Evolutionary conservation across 2,888 invertebrate genomes (phyloP).

Genomic region (Quadriops clusia): DNA sequence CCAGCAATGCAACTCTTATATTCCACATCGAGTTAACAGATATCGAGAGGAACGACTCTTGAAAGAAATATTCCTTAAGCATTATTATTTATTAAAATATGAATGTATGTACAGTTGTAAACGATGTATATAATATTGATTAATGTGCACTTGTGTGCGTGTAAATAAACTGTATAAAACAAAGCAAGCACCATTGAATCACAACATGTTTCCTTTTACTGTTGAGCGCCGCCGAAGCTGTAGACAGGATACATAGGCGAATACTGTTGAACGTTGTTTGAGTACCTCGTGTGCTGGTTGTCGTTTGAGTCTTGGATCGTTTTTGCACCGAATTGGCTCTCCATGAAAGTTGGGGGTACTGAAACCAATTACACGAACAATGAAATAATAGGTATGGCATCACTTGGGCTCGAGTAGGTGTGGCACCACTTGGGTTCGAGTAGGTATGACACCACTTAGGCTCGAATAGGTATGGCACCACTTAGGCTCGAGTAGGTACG

Average conservation of each 20-base stretch:
- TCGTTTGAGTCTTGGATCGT: conserved; percentile 54
- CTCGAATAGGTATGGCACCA: too few relatives aligned
- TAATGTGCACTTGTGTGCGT: too few relatives aligned
- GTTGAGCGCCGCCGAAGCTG: conserved; percentile 13
- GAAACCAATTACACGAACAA: not conserved
- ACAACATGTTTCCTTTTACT: too few relatives aligned
- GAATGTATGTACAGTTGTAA: too few relatives aligned
- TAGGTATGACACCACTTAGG: too few relatives aligned
- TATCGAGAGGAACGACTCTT: conserved; percentile 20
- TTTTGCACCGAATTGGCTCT: conserved; percentile 47
- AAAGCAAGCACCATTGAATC: conserved; percentile 2
- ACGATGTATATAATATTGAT: too few relatives aligned
- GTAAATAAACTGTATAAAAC: too few relatives aligned
- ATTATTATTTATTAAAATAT: too few relatives aligned
- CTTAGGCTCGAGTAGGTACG: too few relatives aligned
- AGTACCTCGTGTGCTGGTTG: conserved; percentile 43
- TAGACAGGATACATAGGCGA: conserved; percentile 24
- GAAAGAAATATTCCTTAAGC: too few relatives aligned
- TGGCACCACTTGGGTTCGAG: too few relatives aligned
- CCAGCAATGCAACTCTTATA: conserved; percentile 63
- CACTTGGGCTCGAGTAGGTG: too few relatives aligned
- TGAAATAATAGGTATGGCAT: conserved; percentile 1
- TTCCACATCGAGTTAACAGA: conserved; percentile 73
- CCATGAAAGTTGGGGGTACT: conserved; percentile 53
- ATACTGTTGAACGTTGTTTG: conserved; percentile 17